Percentiles rank a stretch among this genome's conserved stretches.
These are phyloP conservation scores for Gibbula magus DNA, from an alignment of 2,888 invertebrate species.

Conservation along the genomic window DNA sequence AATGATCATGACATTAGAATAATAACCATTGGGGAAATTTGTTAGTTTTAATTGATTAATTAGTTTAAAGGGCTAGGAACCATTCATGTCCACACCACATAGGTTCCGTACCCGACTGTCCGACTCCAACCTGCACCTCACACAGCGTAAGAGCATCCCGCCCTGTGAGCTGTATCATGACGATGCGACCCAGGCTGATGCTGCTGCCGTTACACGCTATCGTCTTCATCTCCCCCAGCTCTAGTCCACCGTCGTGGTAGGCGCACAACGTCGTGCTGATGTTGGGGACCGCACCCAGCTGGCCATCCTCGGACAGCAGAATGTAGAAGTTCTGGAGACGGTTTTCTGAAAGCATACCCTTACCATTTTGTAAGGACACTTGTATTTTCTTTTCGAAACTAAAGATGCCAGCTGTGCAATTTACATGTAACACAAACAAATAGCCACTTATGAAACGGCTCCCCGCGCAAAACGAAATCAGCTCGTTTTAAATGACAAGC, in stretches of 20 bases:
- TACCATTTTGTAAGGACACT: too few species aligned
- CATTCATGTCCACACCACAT: too few species aligned
- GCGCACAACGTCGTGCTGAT: not conserved
- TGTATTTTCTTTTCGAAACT: too few species aligned
- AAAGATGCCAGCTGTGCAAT: too few species aligned
- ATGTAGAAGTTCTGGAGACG: not conserved
- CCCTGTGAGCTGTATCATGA: not conserved
- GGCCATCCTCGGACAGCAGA: not conserved
- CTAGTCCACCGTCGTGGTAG: not conserved
- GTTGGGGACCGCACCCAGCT: not conserved
- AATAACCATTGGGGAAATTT: too few species aligned
- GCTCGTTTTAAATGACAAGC: too few species aligned
- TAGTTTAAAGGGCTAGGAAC: too few species aligned
- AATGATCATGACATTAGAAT: too few species aligned
- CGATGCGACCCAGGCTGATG: not conserved
- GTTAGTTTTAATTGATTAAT: too few species aligned
- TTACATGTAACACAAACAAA: too few species aligned
- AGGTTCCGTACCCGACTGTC: not conserved
- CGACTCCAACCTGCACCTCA: not conserved
- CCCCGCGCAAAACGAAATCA: too few species aligned
- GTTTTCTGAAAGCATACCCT: not conserved
- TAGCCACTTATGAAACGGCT: too few species aligned
- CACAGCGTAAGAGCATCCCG: not conserved
- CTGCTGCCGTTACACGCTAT: not conserved
- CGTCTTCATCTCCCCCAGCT: not conserved